Evolutionary conservation across 2,113 vertebrate genomes (phyloP).

Genomic region (Esox niger): DNA sequence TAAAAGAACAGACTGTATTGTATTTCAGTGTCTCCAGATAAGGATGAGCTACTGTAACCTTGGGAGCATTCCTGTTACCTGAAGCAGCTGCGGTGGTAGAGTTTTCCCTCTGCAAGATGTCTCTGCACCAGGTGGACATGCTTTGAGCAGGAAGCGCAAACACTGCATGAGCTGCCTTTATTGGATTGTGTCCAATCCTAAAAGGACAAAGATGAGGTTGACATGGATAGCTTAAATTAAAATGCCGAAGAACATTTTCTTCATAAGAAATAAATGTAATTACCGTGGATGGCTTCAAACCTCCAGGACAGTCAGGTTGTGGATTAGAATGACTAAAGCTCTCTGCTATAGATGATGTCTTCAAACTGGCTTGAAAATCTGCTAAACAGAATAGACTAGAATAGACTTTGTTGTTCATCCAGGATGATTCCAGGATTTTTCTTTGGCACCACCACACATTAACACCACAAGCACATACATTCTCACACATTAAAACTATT

Average conservation of each 20-base stretch:
- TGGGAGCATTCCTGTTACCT: slow-evolving; percentile 67
- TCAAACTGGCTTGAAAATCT: slow-evolving; percentile 60
- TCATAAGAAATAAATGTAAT: neutral
- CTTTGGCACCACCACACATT: too few species aligned
- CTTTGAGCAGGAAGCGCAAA: slow-evolving; percentile 69
- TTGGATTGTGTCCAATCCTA: neutral
- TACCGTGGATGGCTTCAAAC: slow-evolving; percentile 33
- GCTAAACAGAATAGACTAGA: too few species aligned
- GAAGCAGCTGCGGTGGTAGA: slow-evolving; percentile 88
- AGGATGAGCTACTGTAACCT: slow-evolving; percentile 1
- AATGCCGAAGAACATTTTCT: neutral
- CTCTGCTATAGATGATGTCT: slow-evolving; percentile 34
- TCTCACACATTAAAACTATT: too few species aligned
- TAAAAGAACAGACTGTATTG: slow-evolving; percentile 1
- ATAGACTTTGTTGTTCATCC: too few species aligned
- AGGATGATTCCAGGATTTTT: too few species aligned
- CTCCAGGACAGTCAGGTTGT: neutral
- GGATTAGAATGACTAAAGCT: slow-evolving; percentile 39
- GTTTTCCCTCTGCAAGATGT: slow-evolving; percentile 74
- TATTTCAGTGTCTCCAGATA: neutral
- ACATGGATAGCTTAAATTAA: neutral
- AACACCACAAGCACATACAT: too few species aligned
- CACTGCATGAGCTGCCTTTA: slow-evolving; percentile 35
- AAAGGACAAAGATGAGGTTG: neutral
- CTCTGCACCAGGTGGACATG: slow-evolving; percentile 87